Base-by-base conservation (phyloP, 2,888 invertebrate genomes). In the Pheosia gnoma region DNA sequence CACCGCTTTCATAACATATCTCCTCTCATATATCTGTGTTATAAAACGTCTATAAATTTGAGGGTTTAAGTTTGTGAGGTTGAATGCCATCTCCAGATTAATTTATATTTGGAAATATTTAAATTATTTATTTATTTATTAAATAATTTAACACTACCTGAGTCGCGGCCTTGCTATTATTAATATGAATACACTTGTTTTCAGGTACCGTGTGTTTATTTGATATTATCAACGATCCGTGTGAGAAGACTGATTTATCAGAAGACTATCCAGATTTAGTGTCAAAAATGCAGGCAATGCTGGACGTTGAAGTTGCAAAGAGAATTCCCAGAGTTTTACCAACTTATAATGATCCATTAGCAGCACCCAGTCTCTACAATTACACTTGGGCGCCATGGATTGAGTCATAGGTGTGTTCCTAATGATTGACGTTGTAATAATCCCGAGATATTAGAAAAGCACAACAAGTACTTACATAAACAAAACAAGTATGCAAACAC, bases 191-290 rank as follows among this genome's bases (percentile, higher is more conserved):
- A 25, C 25, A 25, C 25, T 62, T 25, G 25, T 68, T 86, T 87
- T 11, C 76, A 90, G 90, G 69, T 60, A 82, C 71, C 51, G 66
- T 74, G 38, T 92, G 91, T 62, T 78, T 92, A 53, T 91, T 81
- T 67, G 86, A 91, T 66, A 86, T 92, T 9, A 84, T 78, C 62
- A 72, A 83, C 41, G 92, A 92, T 75, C 90, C 91, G 0, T 92
- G 92, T 66, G 92, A 92, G 75, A 79, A 63, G 7, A 75, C 63
- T 61, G 87, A 92, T 59, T 68, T 91, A 66, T 86, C 88, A 8
- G 62, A 60, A 0, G 59, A 38, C 0, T 65, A 84, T 66, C 83
- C 85, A 8, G 81, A 86, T 41, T 65, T 90, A n/a, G 82, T 82
- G 5, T 57, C 70, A 4, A 75, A 61, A 37, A 69, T 92, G 72